A percentile compares a stretch with the other conserved stretches of the same genome.
Conservation (phyloP, 2,888 invertebrate species). For the Adelphocoris suturalis region DNA sequence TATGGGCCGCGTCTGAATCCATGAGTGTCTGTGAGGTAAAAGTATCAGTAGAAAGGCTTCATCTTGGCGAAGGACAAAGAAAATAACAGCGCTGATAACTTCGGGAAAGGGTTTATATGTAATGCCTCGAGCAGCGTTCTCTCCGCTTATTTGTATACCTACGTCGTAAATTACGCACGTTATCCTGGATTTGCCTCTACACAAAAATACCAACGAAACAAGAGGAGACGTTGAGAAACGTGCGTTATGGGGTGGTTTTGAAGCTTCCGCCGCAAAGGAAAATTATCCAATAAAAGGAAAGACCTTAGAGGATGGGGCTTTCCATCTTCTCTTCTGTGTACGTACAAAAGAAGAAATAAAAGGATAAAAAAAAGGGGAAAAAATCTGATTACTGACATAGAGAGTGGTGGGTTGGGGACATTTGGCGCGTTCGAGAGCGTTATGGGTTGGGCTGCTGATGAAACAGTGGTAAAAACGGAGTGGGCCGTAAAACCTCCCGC, state of each 20-base stretch:
- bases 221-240: background rate
- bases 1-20: too few relatives aligned
- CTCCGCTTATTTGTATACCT: background rate
- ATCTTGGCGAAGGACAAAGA: too few relatives aligned
- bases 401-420: background rate
- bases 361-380: background rate
- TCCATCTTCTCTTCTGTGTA: background rate
- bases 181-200: background rate
- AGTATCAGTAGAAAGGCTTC: too few relatives aligned
- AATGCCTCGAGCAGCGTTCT: background rate
- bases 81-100: too few relatives aligned
- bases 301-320: background rate
- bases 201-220: background rate
- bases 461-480: conserved; percentile 54
- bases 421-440: conserved; percentile 27
- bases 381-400: conserved; percentile 40
- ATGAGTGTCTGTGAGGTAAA: too few relatives aligned
- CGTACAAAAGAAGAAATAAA: background rate
- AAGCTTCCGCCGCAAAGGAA: background rate
- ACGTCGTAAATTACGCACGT: background rate
- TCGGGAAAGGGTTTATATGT: background rate
- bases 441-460: conserved; percentile 18
- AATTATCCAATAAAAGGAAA: conserved; percentile 22
- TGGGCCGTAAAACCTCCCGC: conserved; percentile 25
- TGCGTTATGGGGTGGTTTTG: conserved; percentile 4